A percentile compares a stretch with the other conserved stretches of the same genome.
These are phyloP conservation scores for Onychorhynchus coronatus DNA, from an alignment of 2,113 vertebrate genomes.

Conservation along the genomic window DNA sequence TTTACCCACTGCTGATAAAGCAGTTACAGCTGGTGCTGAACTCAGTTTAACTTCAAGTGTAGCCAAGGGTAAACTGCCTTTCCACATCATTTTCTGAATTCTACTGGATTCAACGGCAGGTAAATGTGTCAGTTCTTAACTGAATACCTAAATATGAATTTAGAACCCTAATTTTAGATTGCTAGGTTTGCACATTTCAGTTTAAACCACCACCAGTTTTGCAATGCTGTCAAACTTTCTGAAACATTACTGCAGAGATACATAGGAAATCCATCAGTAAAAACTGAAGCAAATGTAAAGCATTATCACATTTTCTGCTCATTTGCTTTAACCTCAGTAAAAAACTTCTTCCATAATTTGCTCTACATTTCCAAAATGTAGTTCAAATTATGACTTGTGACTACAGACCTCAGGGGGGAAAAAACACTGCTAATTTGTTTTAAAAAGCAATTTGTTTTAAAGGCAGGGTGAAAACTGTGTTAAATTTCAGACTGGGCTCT, in stretches of 20 bases:
- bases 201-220: neutral
- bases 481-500: neutral
- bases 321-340: neutral
- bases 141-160: neutral
- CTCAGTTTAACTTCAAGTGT: conserved; percentile 36
- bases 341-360: neutral
- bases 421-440: neutral
- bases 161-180: neutral
- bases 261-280: neutral
- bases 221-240: neutral
- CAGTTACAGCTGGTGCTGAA: conserved; percentile 39
- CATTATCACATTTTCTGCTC: neutral
- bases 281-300: neutral
- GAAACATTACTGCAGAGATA: neutral
- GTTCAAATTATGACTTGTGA: neutral
- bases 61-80: conserved; percentile 40
- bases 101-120: neutral
- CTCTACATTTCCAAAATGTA: neutral
- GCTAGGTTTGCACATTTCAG: neutral
- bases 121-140: neutral
- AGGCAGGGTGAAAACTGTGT: neutral
- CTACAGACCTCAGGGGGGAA: neutral
- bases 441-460: neutral
- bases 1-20: conserved; percentile 57
- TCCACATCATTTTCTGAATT: neutral